Evolutionary conservation across 2,797 vertebrate genomes (phyloP), one percentile per base, ranked within the genome.

Genomic region (Aselliscus stoliczkanus): DNA sequence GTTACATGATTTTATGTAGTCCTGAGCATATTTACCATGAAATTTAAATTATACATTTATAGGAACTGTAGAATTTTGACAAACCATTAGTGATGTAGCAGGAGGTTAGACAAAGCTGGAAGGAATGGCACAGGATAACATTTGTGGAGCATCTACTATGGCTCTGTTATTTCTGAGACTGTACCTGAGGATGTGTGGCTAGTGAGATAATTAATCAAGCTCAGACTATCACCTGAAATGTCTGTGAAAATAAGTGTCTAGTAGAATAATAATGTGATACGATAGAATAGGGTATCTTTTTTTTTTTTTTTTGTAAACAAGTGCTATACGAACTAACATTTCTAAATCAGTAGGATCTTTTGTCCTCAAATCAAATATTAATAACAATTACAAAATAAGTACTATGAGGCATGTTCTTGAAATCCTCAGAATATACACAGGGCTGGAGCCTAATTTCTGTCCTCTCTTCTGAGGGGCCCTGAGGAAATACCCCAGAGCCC

Each of bases 381-480:
- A 50, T 62, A 91, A 50, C 56, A 91, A 89, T 93, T 92, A 86
- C 15, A 65, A 91, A 91, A 56, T 25, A 72, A 90, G 77, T 89
- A 80, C 11, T 23, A 47, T 4, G 70, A n/a, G 25, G n/a, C 8
- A 62, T 8, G 2, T 65, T 80, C 5, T 84, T 27, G 47, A 67
- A 34, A 86, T 14, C 17, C 23, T 70, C 27, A 87, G 23, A 76
- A 54, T 83, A 81, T 83, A 79, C 52, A 42, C 12, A 54, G 25
- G 7, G 23, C 21, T 86, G 47, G 12, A 60, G 4, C 9, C 62
- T 64, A n/a, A 14, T 37, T 89, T 34, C 34, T 76, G 4, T 23
- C 18, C 2, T 39, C 7, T 70, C 4, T 84, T 62, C 27, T 91
- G 69, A 12, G 13, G 87, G 14, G 6, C 2, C 10, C 27, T 47